phyloP scores from a whole-genome alignment of 1,140 invertebrate genomes.

The Bombus superbus region DNA sequence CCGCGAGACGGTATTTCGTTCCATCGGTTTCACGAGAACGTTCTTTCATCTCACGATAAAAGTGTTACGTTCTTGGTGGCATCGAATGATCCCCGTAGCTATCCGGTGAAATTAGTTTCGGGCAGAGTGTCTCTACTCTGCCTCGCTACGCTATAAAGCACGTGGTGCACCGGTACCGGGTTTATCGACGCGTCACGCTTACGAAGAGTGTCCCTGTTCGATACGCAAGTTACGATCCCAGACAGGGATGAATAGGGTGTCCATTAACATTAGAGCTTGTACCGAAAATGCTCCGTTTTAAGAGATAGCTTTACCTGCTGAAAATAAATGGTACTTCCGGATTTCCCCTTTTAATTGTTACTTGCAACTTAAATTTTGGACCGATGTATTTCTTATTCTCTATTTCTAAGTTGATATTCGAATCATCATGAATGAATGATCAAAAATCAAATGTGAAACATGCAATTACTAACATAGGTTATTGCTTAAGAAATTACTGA shows the following conservation, averaged over 20 bases:
- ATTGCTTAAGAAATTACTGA: too few relatives aligned
- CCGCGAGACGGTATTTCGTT: constrained; percentile 53
- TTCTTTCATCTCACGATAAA: constrained; percentile 59
- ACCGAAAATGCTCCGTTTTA: neutral
- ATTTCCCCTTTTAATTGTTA: neutral
- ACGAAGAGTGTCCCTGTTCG: constrained; percentile 55
- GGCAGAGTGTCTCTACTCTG: constrained; percentile 19
- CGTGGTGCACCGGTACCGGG: constrained; percentile 16
- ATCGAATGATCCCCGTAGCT: constrained; percentile 56
- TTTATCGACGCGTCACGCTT: constrained; percentile 53
- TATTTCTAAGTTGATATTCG: too few relatives aligned
- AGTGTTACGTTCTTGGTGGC: constrained; percentile 57
- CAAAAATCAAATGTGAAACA: too few relatives aligned
- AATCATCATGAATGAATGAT: too few relatives aligned
- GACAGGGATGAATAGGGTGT: constrained; percentile 14
- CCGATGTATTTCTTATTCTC: too few relatives aligned
- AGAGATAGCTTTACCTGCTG: neutral
- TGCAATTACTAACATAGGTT: too few relatives aligned
- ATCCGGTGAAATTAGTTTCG: constrained; percentile 63
- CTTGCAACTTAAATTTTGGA: neutral
- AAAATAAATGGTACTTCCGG: neutral
- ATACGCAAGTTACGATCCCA: constrained; percentile 53
- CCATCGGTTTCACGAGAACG: constrained; percentile 8
- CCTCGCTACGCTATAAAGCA: constrained; percentile 39
- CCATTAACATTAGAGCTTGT: constrained; percentile 36